A percentile compares a stretch with the other conserved stretches of the same genome.
Conservation (phyloP, 1,140 invertebrate species). For the Ceratosolen solmsi region DNA sequence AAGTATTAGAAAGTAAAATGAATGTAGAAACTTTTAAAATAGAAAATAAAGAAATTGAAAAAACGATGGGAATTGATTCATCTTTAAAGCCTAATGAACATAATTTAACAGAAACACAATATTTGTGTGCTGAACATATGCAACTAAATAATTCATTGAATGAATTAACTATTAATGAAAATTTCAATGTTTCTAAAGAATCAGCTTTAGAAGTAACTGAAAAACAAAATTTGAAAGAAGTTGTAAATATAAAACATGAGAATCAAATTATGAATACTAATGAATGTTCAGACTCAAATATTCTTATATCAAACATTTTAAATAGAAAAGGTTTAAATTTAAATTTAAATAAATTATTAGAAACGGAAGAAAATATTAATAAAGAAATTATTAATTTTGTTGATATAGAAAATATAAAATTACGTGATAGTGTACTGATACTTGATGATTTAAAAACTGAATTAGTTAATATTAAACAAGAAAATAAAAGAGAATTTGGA, state of each 20-base stretch:
- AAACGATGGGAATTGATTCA: slow-evolving; percentile 14
- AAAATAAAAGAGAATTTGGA: slow-evolving; percentile 30
- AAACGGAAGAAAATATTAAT: slow-evolving; percentile 22
- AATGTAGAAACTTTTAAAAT: neutral
- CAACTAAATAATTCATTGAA: neutral
- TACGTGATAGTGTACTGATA: neutral
- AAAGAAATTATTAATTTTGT: slow-evolving; percentile 12
- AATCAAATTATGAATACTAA: slow-evolving; percentile 1
- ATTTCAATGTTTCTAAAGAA: slow-evolving; percentile 2
- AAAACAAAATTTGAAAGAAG: neutral
- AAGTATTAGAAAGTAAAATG: neutral
- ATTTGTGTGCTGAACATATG: neutral
- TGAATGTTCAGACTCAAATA: neutral
- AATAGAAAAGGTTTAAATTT: slow-evolving; percentile 36
- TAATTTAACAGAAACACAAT: neutral
- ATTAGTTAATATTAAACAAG: slow-evolving; percentile 1
- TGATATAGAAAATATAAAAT: slow-evolving; percentile 46
- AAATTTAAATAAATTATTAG: slow-evolving; percentile 49
- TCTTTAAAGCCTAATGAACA: neutral
- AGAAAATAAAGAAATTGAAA: neutral
- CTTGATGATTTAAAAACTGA: neutral
- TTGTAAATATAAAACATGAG: slow-evolving; percentile 6
- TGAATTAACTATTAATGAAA: slow-evolving; percentile 17
- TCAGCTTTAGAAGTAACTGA: neutral
- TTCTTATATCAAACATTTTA: neutral